phyloP scores from a whole-genome alignment of 2,888 invertebrate species.

The Teleiodes luculella region DNA sequence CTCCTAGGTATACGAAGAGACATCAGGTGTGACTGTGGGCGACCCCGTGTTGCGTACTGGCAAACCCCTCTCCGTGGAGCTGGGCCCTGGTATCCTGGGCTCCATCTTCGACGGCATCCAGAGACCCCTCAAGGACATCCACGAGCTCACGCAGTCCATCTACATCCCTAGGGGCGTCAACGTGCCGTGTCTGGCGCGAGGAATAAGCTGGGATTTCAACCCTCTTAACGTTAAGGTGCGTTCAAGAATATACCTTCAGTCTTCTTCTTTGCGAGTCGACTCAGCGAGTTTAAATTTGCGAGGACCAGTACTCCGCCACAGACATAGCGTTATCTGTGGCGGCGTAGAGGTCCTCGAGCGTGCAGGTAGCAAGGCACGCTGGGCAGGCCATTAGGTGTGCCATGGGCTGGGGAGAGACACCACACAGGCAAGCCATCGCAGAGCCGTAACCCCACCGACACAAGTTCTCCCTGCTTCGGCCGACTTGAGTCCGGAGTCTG shows the following conservation, averaged over 20 bases:
- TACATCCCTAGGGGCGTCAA: constrained; percentile 99
- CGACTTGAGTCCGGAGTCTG: too few species aligned
- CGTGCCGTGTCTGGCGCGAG: constrained; percentile 91
- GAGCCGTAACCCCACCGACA: too few species aligned
- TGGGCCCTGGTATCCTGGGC: constrained; percentile 99
- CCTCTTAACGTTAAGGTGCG: constrained; percentile 87
- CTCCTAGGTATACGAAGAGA: constrained; percentile 92
- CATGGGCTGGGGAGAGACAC: too few species aligned
- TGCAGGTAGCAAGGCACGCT: too few species aligned
- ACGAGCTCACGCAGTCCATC: constrained; percentile 95
- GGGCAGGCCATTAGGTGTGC: too few species aligned
- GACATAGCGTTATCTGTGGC: too few species aligned
- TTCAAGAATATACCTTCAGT: too few species aligned
- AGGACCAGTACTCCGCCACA: too few species aligned
- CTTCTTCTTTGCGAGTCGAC: too few species aligned
- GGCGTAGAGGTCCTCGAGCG: too few species aligned
- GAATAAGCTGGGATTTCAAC: constrained; percentile 93
- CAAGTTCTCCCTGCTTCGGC: too few species aligned
- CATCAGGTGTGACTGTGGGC: constrained; percentile 99
- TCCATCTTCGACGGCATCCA: constrained; percentile 99
- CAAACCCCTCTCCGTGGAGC: constrained; percentile 98
- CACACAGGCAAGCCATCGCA: too few species aligned
- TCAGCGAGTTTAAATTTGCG: not conserved
- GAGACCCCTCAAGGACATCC: constrained; percentile 97
- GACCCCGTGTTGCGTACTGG: constrained; percentile 99